Conservation (phyloP, 1,140 invertebrate genomes). For the Lineus longissimus region DNA sequence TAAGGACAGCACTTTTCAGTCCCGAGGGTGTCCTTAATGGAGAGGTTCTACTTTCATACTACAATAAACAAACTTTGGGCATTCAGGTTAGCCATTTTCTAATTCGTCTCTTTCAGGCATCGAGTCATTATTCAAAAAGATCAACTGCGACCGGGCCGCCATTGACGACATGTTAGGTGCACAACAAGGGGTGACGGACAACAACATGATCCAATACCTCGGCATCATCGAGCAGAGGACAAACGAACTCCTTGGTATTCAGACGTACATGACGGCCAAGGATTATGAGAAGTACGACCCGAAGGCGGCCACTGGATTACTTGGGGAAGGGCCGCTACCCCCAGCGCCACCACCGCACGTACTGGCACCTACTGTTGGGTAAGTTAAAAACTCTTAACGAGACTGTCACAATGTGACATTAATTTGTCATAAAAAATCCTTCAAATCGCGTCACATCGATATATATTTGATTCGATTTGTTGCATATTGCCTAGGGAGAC, state of each 20-base stretch:
- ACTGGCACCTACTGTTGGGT: slow-evolving; percentile 47
- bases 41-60: too few species aligned
- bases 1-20: too few species aligned
- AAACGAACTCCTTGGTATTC: slow-evolving; percentile 50
- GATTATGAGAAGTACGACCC: slow-evolving; percentile 38
- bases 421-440: too few species aligned
- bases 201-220: slow-evolving; percentile 53
- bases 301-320: slow-evolving; percentile 30
- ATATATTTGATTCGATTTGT: too few species aligned
- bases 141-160: slow-evolving; percentile 48
- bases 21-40: too few species aligned
- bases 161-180: slow-evolving; percentile 53
- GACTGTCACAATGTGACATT: too few species aligned
- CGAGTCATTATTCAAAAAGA: slow-evolving; percentile 52
- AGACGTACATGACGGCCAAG: slow-evolving; percentile 43
- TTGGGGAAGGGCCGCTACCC: slow-evolving; percentile 45
- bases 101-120: slow-evolving; percentile 37
- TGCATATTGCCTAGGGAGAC: too few species aligned
- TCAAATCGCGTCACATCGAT: too few species aligned
- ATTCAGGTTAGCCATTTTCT: slow-evolving; percentile 6
- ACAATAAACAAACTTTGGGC: not conserved
- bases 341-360: slow-evolving; percentile 35
- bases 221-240: slow-evolving; percentile 54
- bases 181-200: slow-evolving; percentile 46
- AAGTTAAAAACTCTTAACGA: slow-evolving; percentile 17